Base-by-base conservation (phyloP, 2,797 vertebrate species). In the Bradypodion ventrale region DNA sequence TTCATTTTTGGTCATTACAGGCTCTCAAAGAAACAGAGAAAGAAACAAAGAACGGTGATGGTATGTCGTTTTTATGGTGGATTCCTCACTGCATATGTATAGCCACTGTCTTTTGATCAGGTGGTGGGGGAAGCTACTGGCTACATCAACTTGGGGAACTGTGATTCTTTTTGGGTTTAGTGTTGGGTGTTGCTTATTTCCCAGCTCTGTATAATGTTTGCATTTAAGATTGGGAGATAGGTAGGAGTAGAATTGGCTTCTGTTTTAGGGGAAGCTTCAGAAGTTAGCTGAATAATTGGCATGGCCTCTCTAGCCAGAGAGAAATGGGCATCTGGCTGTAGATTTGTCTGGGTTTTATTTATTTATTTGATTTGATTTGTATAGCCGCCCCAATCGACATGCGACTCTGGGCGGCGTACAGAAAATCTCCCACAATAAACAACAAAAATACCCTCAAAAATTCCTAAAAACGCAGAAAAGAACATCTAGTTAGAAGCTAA, bases 1-100 rank as follows among this genome's bases (percentile, higher is more conserved):
- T n/a, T 63, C 44, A 8, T 87, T 90, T 91, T 60, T 75, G 91
- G 40, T 40, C 40, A 12, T 79, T 82, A 70, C 90, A 99, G 98
- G 86, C 93, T 98, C 23, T 99, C 98, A 21, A 99, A 98, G 94
- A 99, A 98, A 91, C 98, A 99, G 94, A 98, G 97, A 94, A 99
- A 96, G 95, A 99, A 97, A 88, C 97, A 98, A 94, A 97, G 97
- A 93, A 94, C 91, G 2, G 72, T 77, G 70, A 94, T 93, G 87
- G 98, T 98, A 81, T 12, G 84, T n/a, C n/a, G n/a, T 69, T 59
- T 65, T 75, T 66, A 9, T 56, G 49, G 13, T 2, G 1, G 21
- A 32, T 62, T 70, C 21, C 37, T 32, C 16, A 56, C 15, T 56
- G 15, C 52, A 2, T 56, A 56, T 56, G 52, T 19, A 4, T 56